Base-by-base conservation (phyloP, 37 sponge, comb jelly and placozoan genomes). In the Halichondria panicea region DNA sequence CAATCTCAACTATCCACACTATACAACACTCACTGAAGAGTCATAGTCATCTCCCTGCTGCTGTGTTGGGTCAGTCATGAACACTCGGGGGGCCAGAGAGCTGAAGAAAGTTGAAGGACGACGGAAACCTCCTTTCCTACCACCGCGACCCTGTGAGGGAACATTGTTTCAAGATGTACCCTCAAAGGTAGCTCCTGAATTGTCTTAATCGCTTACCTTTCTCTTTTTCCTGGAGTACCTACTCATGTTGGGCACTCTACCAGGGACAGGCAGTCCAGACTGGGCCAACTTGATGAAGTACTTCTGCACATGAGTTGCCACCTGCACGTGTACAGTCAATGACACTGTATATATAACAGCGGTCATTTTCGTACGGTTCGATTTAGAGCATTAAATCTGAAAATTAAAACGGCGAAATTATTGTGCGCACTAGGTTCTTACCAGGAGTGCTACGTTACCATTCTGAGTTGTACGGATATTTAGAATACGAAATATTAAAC, bases 261-360 rank as follows among this genome's bases (percentile, higher is more conserved):
- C 95, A 11, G 95, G 95, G 5, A 94, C 87, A 4, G 95, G 95
- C 33, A 94, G 66, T 19, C 93, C 93, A 31, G 92, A 88, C 40
- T 91, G 87, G 43, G 88, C 89, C 58, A 94, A 55, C 62, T 88
- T 91, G 55, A 91, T 79, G 67, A 94, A 94, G 55, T 94, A 94
- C 70, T 94, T 94, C 60, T 94, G 95, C 13, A 91, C 93, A 22
- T 91, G 84, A 55, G 87, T 92, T 32, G 89, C 89, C 18, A 94
- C 93, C 94, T 93, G 56, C 27, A 80, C 15, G 59, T 1, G 46
- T 63, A 33, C 59, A 75, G 15, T 22, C 6, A 75, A 9, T 66
- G 8, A 9, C 6, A 66, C 40, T 9, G 43, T 11, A 34, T n/a
- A n/a, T n/a, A n/a, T n/a, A n/a, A n/a, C n/a, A n/a, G n/a, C n/a